Conservation (phyloP, 2,888 invertebrate species). For the Proisotoma minuta region DNA sequence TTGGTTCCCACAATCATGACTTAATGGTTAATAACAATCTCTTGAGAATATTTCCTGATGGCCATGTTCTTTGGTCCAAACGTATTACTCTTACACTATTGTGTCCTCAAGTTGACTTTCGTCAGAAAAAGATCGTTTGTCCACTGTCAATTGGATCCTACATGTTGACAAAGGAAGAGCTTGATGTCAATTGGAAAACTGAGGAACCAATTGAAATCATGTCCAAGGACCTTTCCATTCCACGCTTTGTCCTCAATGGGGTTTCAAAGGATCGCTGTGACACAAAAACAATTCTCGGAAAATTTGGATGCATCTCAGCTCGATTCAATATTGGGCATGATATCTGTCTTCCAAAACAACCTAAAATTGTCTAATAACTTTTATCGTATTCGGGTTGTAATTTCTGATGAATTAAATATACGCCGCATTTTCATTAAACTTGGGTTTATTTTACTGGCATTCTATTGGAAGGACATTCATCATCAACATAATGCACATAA, state of each 20-base stretch:
- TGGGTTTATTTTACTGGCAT: too few relatives aligned
- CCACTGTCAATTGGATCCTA: slow-evolving; percentile 12
- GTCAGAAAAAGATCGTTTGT: background rate
- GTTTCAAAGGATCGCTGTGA: background rate
- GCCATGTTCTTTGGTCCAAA: slow-evolving; percentile 50
- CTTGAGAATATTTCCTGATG: slow-evolving; percentile 51
- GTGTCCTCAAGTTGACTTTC: slow-evolving; percentile 48
- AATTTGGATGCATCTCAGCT: slow-evolving; percentile 2
- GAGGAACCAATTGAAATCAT: background rate
- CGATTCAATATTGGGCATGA: slow-evolving; percentile 6
- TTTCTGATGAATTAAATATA: too few relatives aligned
- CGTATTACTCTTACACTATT: slow-evolving; percentile 52
- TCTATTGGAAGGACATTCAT: too few relatives aligned
- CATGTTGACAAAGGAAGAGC: background rate
- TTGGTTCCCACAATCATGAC: slow-evolving; percentile 51
- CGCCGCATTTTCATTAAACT: too few relatives aligned
- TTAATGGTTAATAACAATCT: slow-evolving; percentile 50
- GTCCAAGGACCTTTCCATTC: background rate
- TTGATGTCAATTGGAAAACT: background rate
- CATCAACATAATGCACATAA: too few relatives aligned
- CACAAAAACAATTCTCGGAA: background rate
- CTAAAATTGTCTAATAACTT: too few relatives aligned
- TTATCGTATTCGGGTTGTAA: too few relatives aligned
- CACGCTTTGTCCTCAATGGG: background rate
- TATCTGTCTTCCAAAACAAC: too few relatives aligned